Evolutionary conservation across 1,140 invertebrate species (phyloP), one percentile per base, ranked within the genome.

Genomic region (Idris sp.): DNA sequence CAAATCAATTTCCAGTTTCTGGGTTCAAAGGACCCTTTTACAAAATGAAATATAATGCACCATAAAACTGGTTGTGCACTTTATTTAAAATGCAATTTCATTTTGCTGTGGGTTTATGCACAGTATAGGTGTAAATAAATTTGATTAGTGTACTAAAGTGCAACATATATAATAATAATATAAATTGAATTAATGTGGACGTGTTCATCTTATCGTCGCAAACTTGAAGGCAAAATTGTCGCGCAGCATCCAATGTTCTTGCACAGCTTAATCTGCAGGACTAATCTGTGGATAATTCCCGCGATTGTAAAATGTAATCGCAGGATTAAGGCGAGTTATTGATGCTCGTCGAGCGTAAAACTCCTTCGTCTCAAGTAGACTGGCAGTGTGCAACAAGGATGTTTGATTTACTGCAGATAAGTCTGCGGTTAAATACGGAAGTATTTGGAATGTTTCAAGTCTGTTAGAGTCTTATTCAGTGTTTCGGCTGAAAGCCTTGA

Each of bases 231-330:
- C 11, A 18, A 59, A 73, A 31, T 59, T 59, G 46, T 53, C 56
- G 44, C 46, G 48, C 31, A 6, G 28, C 44, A 58, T 51, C 58
- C 69, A 58, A 62, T 56, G 72, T 56, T 62, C 49, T 74, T 54
- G 38, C 38, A 26, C 43, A 33, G 62, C 35, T 62, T 68, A 74
- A 74, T 74, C 62, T 68, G 26, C 10, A 31, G 18, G 30, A 61
- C 53, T 74, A 74, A 74, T 74, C 71, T 59, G 54, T 35, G 48
- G 71, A 59, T 74, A 74, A 74, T 74, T 67, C 71, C n/a, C 56
- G 41, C 56, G 48, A 74, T 68, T 67, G 71, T 74, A 74, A 74
- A 74, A 74, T 67, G 71, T 67, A 67, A 74, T 74, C 71, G n/a
- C 59, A 61, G 71, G 71, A 74, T 74, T 74, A 65, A 67, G 61